A percentile compares a stretch with the other conserved stretches of the same genome.
Evolutionary conservation across 2,113 vertebrate genomes (phyloP).

Genomic region (Paracanthobrama guichenoti): DNA sequence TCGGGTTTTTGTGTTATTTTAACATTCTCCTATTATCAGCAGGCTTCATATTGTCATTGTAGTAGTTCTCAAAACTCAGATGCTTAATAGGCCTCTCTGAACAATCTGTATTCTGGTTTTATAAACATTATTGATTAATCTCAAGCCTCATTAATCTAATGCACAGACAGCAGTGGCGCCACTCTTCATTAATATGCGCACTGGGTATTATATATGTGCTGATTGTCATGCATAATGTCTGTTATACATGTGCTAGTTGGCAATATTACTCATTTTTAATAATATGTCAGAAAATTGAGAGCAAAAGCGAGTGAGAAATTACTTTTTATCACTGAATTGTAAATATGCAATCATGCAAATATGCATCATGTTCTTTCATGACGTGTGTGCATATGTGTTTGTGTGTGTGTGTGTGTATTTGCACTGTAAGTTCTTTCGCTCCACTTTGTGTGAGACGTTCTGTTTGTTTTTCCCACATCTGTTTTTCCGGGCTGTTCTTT

Average conservation of each 20-base stretch:
- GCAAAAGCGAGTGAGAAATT: not conserved
- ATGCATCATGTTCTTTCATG: constrained; percentile 58
- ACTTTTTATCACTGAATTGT: constrained; percentile 1
- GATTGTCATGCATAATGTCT: constrained; percentile 27
- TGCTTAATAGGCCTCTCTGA: constrained; percentile 7
- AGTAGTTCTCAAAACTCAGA: not conserved
- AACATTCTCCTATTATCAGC: constrained; percentile 7
- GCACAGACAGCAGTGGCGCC: constrained; percentile 32
- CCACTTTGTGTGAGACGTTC: constrained; percentile 68
- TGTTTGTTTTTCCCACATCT: constrained; percentile 99
- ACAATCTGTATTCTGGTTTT: constrained; percentile 8
- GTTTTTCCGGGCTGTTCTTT: constrained; percentile 82
- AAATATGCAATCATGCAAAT: too few relatives aligned
- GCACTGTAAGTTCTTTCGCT: constrained; percentile 72
- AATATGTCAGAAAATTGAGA: not conserved
- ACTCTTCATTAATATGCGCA: constrained; percentile 38
- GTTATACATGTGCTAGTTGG: not conserved
- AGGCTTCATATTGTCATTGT: not conserved
- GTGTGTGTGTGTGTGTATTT: constrained; percentile 61
- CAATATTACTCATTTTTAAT: not conserved
- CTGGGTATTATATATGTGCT: constrained; percentile 35
- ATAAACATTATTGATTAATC: constrained; percentile 44
- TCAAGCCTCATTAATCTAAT: constrained; percentile 39
- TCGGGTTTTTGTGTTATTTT: not conserved
- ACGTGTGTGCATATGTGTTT: constrained; percentile 48